These are phyloP conservation scores for Botia almorhae DNA, from an alignment of 2,797 vertebrate species.

Conservation along the genomic window DNA sequence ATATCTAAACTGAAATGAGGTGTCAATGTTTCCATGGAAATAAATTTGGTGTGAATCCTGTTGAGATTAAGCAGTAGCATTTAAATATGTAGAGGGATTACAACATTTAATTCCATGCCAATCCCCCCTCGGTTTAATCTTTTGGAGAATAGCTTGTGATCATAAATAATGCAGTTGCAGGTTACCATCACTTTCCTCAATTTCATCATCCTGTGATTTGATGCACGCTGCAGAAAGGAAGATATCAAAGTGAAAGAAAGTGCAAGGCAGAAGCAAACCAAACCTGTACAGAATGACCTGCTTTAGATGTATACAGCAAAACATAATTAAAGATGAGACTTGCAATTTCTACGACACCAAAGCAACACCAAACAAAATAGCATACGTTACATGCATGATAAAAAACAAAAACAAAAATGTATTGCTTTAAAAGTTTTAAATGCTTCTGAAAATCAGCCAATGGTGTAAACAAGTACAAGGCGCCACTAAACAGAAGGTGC, in stretches of 20 bases:
- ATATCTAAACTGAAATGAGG: conserved; percentile 23
- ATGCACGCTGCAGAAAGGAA: not conserved
- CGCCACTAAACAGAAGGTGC: no score
- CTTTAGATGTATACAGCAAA: not conserved
- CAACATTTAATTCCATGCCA: conserved; percentile 58
- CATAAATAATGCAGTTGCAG: conserved; percentile 52
- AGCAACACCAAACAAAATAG: not conserved
- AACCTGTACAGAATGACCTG: not conserved
- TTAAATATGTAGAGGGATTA: conserved; percentile 57
- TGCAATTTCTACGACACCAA: not conserved
- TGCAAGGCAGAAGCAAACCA: not conserved
- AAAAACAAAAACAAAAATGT: no score
- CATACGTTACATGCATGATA: no score
- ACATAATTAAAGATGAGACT: not conserved
- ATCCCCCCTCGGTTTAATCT: conserved; percentile 45
- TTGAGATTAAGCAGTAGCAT: conserved; percentile 47
- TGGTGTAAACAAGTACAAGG: no score
- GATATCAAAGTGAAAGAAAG: not conserved
- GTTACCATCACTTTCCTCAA: conserved; percentile 21
- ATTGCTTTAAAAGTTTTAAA: no score
- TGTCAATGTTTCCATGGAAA: conserved; percentile 41
- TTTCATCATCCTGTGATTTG: not conserved
- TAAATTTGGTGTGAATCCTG: conserved; percentile 33
- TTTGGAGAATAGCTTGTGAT: conserved; percentile 10
- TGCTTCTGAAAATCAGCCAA: no score